These are phyloP conservation scores for Stenopsyche tienmushanensis DNA, from an alignment of 1,140 invertebrate species.

Conservation along the genomic window DNA sequence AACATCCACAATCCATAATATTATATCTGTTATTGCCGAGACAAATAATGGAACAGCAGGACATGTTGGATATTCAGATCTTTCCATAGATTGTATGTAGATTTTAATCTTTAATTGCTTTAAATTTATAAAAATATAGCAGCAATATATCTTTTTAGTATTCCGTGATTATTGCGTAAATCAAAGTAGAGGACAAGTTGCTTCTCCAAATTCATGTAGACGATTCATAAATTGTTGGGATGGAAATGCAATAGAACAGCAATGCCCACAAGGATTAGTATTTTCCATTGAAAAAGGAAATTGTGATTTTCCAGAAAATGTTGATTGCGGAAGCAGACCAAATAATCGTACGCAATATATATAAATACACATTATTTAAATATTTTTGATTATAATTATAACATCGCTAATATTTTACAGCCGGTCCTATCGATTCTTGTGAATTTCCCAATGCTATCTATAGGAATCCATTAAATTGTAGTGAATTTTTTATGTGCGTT, in stretches of 20 bases:
- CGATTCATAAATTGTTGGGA: slow-evolving; percentile 73
- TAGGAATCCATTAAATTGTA: slow-evolving; percentile 63
- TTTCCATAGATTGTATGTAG: too few relatives aligned
- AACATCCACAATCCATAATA: too few relatives aligned
- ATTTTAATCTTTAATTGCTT: too few relatives aligned
- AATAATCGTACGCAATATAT: slow-evolving; percentile 27
- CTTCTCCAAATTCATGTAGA: slow-evolving; percentile 60
- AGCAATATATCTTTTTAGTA: too few relatives aligned
- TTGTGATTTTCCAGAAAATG: slow-evolving; percentile 65
- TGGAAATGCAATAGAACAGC: slow-evolving; percentile 63
- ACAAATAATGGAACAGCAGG: too few relatives aligned
- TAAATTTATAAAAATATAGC: too few relatives aligned
- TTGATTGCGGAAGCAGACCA: slow-evolving; percentile 61
- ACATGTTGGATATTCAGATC: too few relatives aligned
- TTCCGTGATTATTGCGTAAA: too few relatives aligned
- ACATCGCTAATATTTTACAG: too few relatives aligned
- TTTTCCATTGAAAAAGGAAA: slow-evolving; percentile 61
- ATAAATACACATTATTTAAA: background rate
- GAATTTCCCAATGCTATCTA: slow-evolving; percentile 58
- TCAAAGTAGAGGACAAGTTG: slow-evolving; percentile 65
- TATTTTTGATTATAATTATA: too few relatives aligned
- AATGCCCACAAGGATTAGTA: slow-evolving; percentile 61
- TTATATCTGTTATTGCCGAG: too few relatives aligned
- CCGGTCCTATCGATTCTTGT: slow-evolving; percentile 33
- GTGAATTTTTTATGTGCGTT: slow-evolving; percentile 66